These are phyloP conservation scores for Amphipyra berbera DNA, from an alignment of 2,888 invertebrate species.

Conservation along the genomic window DNA sequence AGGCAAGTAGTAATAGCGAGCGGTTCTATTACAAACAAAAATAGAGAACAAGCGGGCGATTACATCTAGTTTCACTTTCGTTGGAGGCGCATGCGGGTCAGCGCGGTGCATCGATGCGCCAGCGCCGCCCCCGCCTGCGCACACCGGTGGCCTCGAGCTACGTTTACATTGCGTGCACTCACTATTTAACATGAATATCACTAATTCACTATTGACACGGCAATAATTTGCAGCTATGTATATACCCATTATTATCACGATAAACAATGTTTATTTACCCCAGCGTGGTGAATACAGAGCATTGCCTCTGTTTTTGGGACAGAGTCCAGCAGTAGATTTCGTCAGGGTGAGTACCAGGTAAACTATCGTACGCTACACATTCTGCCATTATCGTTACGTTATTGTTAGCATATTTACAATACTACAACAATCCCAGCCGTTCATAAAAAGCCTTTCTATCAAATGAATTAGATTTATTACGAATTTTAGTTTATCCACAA, in stretches of 20 bases:
- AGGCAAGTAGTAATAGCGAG: slow-evolving; percentile 48
- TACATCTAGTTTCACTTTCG: slow-evolving; percentile 84
- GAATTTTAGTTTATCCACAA: slow-evolving; percentile 17
- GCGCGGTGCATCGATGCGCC: slow-evolving; percentile 71
- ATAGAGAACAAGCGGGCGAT: slow-evolving; percentile 72
- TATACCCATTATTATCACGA: slow-evolving; percentile 6
- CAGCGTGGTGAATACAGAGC: background rate
- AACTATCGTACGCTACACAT: too few relatives aligned
- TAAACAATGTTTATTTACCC: slow-evolving; percentile 1
- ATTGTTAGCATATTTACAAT: too few relatives aligned
- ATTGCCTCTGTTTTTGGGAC: background rate
- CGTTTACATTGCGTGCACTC: slow-evolving; percentile 58
- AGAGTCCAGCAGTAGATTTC: background rate
- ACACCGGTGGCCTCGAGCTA: slow-evolving; percentile 56
- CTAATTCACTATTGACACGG: slow-evolving; percentile 42
- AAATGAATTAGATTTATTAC: background rate
- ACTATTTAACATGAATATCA: slow-evolving; percentile 49
- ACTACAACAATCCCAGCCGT: too few relatives aligned
- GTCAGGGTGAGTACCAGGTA: background rate
- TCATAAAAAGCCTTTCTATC: too few relatives aligned
- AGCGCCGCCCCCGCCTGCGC: slow-evolving; percentile 53
- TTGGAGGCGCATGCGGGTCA: slow-evolving; percentile 76
- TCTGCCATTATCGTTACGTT: too few relatives aligned
- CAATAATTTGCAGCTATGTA: slow-evolving; percentile 30
- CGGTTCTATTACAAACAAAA: slow-evolving; percentile 66